phyloP scores from a whole-genome alignment of 2,888 invertebrate species.

The Eretmocerus hayati region DNA sequence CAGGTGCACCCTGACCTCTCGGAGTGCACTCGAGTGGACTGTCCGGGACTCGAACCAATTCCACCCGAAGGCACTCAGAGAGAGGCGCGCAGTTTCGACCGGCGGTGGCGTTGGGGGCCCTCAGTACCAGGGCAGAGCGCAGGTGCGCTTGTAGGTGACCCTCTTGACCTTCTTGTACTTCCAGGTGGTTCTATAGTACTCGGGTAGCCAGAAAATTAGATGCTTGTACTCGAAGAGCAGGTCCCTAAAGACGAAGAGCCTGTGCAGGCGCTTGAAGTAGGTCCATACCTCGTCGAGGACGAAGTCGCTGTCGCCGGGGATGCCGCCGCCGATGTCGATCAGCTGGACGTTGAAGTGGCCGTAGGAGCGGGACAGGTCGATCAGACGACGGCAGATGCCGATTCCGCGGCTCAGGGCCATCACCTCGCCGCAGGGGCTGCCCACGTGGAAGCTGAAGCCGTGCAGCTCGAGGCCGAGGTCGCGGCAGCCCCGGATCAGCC shows the following conservation, averaged over 20 bases:
- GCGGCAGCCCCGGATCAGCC: conserved; percentile 31
- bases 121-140: conserved; percentile 20
- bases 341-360: conserved; percentile 51
- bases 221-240: conserved; percentile 21
- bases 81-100: too few species aligned
- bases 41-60: too few species aligned
- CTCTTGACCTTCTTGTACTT: conserved; percentile 9
- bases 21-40: too few species aligned
- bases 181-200: conserved; percentile 19
- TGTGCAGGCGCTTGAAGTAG: conserved; percentile 13
- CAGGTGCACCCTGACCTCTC: too few species aligned
- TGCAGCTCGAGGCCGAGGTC: conserved; percentile 33
- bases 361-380: conserved; percentile 47
- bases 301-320: conserved; percentile 47
- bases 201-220: conserved; percentile 19
- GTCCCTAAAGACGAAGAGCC: conserved; percentile 17
- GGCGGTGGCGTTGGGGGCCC: conserved; percentile 2
- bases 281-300: conserved; percentile 46
- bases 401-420: conserved; percentile 52
- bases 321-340: conserved; percentile 57
- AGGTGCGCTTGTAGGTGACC: conserved; percentile 14
- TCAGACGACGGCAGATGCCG: conserved; percentile 47
- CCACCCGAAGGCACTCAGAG: too few species aligned
- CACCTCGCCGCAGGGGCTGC: conserved; percentile 42
- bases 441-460: conserved; percentile 42